phyloP scores from a whole-genome alignment of 2,888 invertebrate genomes.

The Diogma glabrata region DNA sequence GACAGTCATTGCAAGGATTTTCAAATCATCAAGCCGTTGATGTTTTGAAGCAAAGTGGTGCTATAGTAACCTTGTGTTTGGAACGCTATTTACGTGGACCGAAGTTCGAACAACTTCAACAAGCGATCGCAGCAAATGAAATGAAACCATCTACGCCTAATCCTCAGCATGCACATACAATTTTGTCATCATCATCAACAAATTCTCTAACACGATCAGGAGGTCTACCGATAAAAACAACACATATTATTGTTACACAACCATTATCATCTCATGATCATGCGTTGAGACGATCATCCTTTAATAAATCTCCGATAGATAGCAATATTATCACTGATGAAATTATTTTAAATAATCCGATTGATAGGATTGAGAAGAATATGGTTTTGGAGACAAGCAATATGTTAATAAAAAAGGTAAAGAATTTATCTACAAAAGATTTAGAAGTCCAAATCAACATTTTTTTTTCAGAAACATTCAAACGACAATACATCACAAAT shows the following conservation, averaged over 20 bases:
- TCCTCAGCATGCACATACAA: constrained; percentile 26
- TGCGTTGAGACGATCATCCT: neutral
- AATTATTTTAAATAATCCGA: constrained; percentile 7
- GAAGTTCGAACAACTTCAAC: constrained; percentile 77
- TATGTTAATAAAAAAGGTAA: constrained; percentile 1
- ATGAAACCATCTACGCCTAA: constrained; percentile 46
- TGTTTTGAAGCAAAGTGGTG: constrained; percentile 87
- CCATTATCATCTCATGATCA: neutral
- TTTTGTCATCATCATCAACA: neutral
- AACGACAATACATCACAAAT: constrained; percentile 1
- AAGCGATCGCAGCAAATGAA: constrained; percentile 76
- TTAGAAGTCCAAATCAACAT: no score
- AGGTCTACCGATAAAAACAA: constrained; percentile 2
- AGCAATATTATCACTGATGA: neutral
- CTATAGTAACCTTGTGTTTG: constrained; percentile 74
- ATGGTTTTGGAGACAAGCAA: constrained; percentile 1
- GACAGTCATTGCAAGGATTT: constrained; percentile 84
- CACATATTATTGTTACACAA: constrained; percentile 7
- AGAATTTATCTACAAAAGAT: no score
- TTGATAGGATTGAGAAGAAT: constrained; percentile 4
- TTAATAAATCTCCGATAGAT: constrained; percentile 6
- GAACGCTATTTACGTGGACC: constrained; percentile 85
- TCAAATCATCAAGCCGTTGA: constrained; percentile 97
- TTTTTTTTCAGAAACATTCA: constrained; percentile 6
- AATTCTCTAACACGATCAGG: constrained; percentile 6